These are phyloP conservation scores for Porites lobata DNA, from an alignment of 92 coral and sea anemone species.

Conservation along the genomic window DNA sequence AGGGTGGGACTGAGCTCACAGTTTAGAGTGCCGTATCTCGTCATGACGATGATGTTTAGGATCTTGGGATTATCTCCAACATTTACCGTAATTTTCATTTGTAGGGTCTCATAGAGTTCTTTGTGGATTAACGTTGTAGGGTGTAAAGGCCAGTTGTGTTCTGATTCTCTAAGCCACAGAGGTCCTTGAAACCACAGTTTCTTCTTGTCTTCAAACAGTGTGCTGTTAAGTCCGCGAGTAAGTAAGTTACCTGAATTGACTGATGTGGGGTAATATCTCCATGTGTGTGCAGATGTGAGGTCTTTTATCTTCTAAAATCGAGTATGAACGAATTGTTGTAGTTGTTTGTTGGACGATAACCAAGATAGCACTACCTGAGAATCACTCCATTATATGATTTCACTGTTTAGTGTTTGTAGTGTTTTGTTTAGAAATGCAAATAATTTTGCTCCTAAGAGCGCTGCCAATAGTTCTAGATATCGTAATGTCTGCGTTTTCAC, in stretches of 20 bases:
- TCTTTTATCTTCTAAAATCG: conserved; percentile 64
- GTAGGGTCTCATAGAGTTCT: conserved; percentile 16
- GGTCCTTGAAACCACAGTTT: conserved; percentile 61
- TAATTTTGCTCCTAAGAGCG: conserved; percentile 36
- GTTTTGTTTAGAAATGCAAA: conserved; percentile 19
- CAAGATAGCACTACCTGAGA: conserved; percentile 64
- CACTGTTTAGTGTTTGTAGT: conserved; percentile 19
- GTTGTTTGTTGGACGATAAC: conserved; percentile 51
- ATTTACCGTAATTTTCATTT: conserved; percentile 18
- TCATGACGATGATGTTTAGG: conserved; percentile 46
- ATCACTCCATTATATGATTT: conserved; percentile 55
- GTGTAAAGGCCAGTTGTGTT: conserved; percentile 52
- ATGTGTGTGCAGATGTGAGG: conserved; percentile 30
- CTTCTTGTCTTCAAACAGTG: conserved; percentile 27
- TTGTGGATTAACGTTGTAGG: neutral
- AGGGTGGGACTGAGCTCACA: conserved; percentile 41
- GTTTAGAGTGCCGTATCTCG: conserved; percentile 57
- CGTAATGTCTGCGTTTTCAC: conserved; percentile 51
- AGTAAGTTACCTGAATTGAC: conserved; percentile 45
- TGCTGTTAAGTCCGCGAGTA: conserved; percentile 45
- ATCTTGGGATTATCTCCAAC: conserved; percentile 39
- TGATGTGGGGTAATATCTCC: conserved; percentile 57
- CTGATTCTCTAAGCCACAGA: conserved; percentile 46
- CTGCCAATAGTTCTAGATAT: conserved; percentile 54
- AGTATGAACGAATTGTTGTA: conserved; percentile 54